phyloP scores from a whole-genome alignment of 2,113 vertebrate species.

The Scytalopus superciliaris region DNA sequence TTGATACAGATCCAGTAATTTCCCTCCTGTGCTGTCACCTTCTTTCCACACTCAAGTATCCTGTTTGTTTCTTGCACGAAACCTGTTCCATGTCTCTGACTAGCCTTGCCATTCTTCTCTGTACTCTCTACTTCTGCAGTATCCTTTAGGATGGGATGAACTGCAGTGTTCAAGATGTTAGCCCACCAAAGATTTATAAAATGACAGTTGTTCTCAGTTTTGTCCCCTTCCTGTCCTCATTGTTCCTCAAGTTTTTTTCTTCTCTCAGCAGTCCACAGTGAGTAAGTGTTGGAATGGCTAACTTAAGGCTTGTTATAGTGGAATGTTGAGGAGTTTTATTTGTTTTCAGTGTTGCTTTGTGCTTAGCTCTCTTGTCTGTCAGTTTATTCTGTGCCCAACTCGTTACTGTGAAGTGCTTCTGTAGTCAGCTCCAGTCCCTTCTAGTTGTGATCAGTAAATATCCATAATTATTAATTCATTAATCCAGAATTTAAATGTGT shows the following conservation, averaged over 20 bases:
- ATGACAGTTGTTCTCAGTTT: slow-evolving; percentile 36
- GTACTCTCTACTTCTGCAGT: slow-evolving; percentile 25
- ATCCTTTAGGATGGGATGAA: slow-evolving; percentile 20
- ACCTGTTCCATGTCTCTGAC: neutral
- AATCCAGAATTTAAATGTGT: neutral
- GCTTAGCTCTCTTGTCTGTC: neutral
- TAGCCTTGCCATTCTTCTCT: slow-evolving; percentile 21
- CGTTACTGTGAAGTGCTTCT: neutral
- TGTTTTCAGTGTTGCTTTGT: neutral
- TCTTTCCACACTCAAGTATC: neutral
- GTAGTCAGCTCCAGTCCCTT: neutral
- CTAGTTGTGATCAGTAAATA: neutral
- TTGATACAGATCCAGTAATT: neutral
- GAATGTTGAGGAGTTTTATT: slow-evolving; percentile 2
- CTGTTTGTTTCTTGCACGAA: slow-evolving; percentile 5
- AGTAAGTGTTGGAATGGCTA: slow-evolving; percentile 38
- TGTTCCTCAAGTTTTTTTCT: slow-evolving; percentile 46
- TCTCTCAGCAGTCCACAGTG: slow-evolving; percentile 36
- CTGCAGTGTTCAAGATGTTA: slow-evolving; percentile 40
- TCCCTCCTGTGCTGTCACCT: neutral
- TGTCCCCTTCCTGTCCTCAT: slow-evolving; percentile 35
- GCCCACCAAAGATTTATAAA: slow-evolving; percentile 20
- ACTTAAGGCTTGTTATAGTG: neutral
- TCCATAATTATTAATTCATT: neutral
- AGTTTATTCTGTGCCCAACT: neutral